Percentiles rank a stretch among this genome's conserved stretches.
phyloP scores from a whole-genome alignment of 2,797 vertebrate species.

The Uromys caudimaculatus region DNA sequence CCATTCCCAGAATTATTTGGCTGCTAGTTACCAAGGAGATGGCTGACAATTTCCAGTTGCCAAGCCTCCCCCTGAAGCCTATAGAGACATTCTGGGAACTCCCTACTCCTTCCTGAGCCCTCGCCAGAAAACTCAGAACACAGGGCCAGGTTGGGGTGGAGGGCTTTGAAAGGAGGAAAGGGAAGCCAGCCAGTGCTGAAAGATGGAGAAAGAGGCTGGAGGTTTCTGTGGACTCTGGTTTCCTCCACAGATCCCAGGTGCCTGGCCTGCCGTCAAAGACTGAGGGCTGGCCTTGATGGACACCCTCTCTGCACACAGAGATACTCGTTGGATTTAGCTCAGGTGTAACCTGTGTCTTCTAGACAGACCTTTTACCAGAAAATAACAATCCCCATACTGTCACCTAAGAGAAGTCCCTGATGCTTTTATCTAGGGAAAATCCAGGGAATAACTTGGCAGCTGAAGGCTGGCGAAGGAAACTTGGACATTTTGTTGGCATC shows the following conservation, averaged over 20 bases:
- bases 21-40: conserved; percentile 76
- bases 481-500: not conserved
- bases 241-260: not conserved
- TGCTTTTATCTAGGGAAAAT: not conserved
- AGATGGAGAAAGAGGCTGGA: not conserved
- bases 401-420: not conserved
- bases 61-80: conserved; percentile 72
- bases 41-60: conserved; percentile 75
- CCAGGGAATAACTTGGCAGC: not conserved
- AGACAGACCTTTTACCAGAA: not conserved
- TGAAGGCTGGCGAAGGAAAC: not conserved
- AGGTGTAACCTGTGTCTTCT: not conserved
- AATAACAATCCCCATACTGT: not conserved
- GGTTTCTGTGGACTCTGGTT: not conserved
- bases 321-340: not conserved
- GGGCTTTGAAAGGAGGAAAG: not conserved
- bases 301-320: not conserved
- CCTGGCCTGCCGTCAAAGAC: not conserved
- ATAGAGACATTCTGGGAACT: conserved; percentile 75
- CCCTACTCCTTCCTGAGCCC: conserved; percentile 65
- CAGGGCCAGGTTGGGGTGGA: conserved; percentile 54
- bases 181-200: not conserved
- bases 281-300: not conserved
- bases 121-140: conserved; percentile 72
- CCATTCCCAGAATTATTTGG: conserved; percentile 82